phyloP scores from a whole-genome alignment of 2,888 invertebrate species.

The Aricia artaxerxes region DNA sequence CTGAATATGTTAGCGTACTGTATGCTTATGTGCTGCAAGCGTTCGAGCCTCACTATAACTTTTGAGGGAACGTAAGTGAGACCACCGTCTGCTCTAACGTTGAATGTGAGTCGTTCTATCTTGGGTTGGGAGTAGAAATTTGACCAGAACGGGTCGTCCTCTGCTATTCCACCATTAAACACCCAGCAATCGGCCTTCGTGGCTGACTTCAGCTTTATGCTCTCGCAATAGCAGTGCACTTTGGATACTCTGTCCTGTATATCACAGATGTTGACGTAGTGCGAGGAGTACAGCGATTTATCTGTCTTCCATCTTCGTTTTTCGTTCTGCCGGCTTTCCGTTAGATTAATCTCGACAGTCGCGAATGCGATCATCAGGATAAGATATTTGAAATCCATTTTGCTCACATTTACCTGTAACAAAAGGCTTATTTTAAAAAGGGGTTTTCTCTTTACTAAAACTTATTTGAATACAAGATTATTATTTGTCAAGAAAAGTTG shows the following conservation, averaged over 20 bases:
- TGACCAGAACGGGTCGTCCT: slow-evolving; percentile 87
- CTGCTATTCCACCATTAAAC: slow-evolving; percentile 84
- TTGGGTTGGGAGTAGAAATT: slow-evolving; percentile 87
- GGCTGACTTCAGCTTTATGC: slow-evolving; percentile 77
- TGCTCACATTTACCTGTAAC: slow-evolving; percentile 72
- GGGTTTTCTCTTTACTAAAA: not conserved
- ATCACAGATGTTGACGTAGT: slow-evolving; percentile 80
- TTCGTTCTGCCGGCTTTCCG: slow-evolving; percentile 72
- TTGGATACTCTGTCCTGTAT: slow-evolving; percentile 78
- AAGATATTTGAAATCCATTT: slow-evolving; percentile 74
- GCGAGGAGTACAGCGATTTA: slow-evolving; percentile 66
- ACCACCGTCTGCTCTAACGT: slow-evolving; percentile 84
- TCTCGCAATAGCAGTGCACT: slow-evolving; percentile 85
- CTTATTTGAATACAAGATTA: not conserved
- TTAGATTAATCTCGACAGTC: slow-evolving; percentile 72
- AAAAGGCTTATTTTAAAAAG: slow-evolving; percentile 48
- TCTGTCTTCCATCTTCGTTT: slow-evolving; percentile 74
- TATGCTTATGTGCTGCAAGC: slow-evolving; percentile 84
- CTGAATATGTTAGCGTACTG: slow-evolving; percentile 87
- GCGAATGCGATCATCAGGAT: slow-evolving; percentile 74
- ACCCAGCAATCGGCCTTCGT: slow-evolving; percentile 89
- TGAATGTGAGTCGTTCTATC: slow-evolving; percentile 85
- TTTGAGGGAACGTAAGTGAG: slow-evolving; percentile 87
- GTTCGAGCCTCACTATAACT: slow-evolving; percentile 83
- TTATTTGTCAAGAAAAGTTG: not conserved